Conservation (phyloP, 2,888 invertebrate species). For the Rhorus exstirpatorius region DNA sequence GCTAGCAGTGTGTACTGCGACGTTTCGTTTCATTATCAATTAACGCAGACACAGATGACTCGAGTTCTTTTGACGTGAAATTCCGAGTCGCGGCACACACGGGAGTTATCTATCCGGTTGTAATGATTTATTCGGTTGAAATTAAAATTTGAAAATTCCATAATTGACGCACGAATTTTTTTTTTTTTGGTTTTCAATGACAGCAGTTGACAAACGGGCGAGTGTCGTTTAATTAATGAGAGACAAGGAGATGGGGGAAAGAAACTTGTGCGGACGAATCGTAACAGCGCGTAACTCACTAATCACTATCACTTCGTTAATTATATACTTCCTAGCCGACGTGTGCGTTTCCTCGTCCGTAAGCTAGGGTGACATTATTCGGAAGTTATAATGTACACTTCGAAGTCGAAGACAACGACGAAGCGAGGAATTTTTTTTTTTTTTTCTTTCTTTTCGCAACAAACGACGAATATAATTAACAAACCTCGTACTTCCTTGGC, state of each 20-base stretch:
- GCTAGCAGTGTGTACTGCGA: not conserved
- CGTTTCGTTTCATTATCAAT: slow-evolving; percentile 20
- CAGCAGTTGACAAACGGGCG: slow-evolving; percentile 28
- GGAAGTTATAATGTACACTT: slow-evolving; percentile 33
- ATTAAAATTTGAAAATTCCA: too few species aligned
- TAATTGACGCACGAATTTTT: too few species aligned
- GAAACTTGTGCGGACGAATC: slow-evolving; percentile 22
- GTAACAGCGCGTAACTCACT: slow-evolving; percentile 62
- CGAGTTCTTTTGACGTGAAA: not conserved
- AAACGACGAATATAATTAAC: slow-evolving; percentile 69
- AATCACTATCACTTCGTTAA: slow-evolving; percentile 67
- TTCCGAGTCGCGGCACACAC: slow-evolving; percentile 1
- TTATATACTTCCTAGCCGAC: slow-evolving; percentile 63
- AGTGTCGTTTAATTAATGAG: slow-evolving; percentile 54
- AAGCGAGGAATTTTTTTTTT: not conserved
- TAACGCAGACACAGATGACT: not conserved
- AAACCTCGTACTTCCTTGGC: slow-evolving; percentile 88
- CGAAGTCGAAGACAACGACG: not conserved
- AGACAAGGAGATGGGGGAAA: slow-evolving; percentile 36
- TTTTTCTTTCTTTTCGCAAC: slow-evolving; percentile 34
- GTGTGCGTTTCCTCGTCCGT: slow-evolving; percentile 47
- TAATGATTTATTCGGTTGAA: too few species aligned
- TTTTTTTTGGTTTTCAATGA: not conserved
- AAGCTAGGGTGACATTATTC: slow-evolving; percentile 27
- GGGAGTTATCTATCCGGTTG: too few species aligned